Conservation (phyloP, 2,113 vertebrate genomes). For the Oenanthe melanoleuca region DNA sequence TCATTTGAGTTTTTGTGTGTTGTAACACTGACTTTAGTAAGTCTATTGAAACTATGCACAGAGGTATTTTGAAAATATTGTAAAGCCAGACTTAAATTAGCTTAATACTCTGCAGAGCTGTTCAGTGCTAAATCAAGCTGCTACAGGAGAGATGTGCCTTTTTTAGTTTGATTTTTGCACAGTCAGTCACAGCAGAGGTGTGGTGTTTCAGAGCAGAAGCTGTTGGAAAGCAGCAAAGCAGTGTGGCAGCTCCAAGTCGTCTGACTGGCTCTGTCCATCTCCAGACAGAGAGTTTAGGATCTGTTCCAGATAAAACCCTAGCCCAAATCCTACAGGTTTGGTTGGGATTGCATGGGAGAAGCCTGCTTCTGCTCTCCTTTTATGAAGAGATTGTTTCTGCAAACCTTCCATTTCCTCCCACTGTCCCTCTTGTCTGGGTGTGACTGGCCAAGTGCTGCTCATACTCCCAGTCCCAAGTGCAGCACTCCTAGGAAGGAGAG, state of each 20-base stretch:
- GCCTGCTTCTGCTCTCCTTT: not conserved
- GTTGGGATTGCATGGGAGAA: not conserved
- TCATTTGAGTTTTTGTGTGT: not conserved
- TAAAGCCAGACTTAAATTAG: not conserved
- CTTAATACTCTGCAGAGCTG: not conserved
- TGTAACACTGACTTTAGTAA: not conserved
- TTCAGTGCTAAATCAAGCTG: not conserved
- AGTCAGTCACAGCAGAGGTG: not conserved
- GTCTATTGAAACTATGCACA: not conserved
- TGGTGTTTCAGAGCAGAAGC: not conserved
- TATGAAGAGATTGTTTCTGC: not conserved
- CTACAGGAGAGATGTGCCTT: not conserved
- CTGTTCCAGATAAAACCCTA: not conserved
- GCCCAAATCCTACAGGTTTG: fast-evolving
- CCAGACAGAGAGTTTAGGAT: not conserved
- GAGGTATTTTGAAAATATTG: not conserved
- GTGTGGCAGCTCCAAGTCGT: not conserved
- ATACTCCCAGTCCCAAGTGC: not conserved
- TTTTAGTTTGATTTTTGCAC: not conserved
- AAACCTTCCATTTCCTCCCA: not conserved
- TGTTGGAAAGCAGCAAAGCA: no score
- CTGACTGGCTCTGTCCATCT: not conserved
- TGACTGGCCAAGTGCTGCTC: not conserved
- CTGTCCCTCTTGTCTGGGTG: not conserved
- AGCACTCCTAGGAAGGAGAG: not conserved